phyloP scores from a whole-genome alignment of 2,888 invertebrate genomes.

The Nebria salina region DNA sequence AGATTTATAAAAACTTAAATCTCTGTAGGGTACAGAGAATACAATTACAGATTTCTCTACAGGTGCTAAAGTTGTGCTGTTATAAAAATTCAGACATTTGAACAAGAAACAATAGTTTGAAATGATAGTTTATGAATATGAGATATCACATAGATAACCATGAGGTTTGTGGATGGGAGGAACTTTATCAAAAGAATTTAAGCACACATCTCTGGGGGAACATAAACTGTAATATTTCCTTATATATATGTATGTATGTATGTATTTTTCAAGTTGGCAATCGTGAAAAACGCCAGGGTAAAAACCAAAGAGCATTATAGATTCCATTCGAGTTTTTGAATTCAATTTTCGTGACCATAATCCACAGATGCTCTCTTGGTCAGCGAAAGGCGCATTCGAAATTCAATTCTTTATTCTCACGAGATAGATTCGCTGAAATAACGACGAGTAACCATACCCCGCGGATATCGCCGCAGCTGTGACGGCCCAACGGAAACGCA shows the following conservation, averaged over 20 bases:
- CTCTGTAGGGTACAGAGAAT: too few species aligned
- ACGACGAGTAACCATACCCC: constrained; percentile 47
- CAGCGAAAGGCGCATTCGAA: constrained; percentile 60
- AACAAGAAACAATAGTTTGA: too few species aligned
- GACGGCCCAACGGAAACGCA: background rate
- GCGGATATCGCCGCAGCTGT: constrained; percentile 8
- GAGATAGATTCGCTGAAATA: constrained; percentile 60
- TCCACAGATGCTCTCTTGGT: constrained; percentile 62
- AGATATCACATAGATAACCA: too few species aligned
- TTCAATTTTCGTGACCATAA: constrained; percentile 64
- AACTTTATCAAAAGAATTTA: background rate
- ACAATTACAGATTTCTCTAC: too few species aligned
- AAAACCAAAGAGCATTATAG: constrained; percentile 58
- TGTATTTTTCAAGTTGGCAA: constrained; percentile 51
- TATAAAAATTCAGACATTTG: too few species aligned
- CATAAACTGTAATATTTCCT: background rate
- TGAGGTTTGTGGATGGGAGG: background rate
- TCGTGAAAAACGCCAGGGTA: background rate
- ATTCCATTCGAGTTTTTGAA: constrained; percentile 64
- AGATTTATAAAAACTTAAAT: too few species aligned
- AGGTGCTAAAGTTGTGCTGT: too few species aligned
- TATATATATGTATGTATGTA: constrained; percentile 49
- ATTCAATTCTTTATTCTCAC: constrained; percentile 63
- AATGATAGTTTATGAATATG: too few species aligned
- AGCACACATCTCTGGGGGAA: background rate